Evolutionary conservation across 2,888 invertebrate species (phyloP).

Genomic region (Lycophotia porphyrea): DNA sequence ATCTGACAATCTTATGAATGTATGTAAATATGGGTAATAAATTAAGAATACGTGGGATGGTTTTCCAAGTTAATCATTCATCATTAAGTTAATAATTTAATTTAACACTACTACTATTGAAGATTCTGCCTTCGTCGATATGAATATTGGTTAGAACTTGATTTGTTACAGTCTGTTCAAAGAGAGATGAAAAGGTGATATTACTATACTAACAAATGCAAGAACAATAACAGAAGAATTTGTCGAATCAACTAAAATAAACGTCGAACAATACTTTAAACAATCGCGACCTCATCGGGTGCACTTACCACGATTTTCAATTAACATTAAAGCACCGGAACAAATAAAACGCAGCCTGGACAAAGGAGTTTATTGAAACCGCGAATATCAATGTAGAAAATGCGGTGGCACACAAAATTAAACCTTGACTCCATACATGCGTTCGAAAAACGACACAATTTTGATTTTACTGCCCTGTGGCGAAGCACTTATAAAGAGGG

Average conservation of each 20-base stretch:
- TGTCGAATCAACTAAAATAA: conserved; percentile 34
- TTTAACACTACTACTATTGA: conserved; percentile 6
- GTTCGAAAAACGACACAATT: conserved; percentile 58
- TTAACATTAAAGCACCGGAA: conserved; percentile 81
- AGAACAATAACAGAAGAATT: conserved; percentile 3
- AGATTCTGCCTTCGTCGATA: neutral
- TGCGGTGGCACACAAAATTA: conserved; percentile 72
- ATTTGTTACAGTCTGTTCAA: neutral
- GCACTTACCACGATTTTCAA: conserved; percentile 79
- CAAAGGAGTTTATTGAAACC: conserved; percentile 79
- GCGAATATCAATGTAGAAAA: conserved; percentile 75
- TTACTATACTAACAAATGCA: neutral
- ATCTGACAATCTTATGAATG: conserved; percentile 60
- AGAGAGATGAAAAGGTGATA: conserved; percentile 4
- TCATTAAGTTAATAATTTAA: conserved; percentile 34
- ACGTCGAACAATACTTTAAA: conserved; percentile 61
- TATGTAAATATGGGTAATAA: conserved; percentile 64
- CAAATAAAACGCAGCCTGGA: conserved; percentile 79
- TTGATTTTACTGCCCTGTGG: conserved; percentile 62
- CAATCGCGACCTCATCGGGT: conserved; percentile 71
- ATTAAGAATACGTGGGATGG: conserved; percentile 57
- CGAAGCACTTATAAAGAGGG: conserved; percentile 47
- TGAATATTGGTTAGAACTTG: neutral
- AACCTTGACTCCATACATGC: conserved; percentile 60
- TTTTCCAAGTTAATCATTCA: conserved; percentile 45